Conservation (phyloP, 2,113 vertebrate species). For the Epinephelus fuscoguttatus region DNA sequence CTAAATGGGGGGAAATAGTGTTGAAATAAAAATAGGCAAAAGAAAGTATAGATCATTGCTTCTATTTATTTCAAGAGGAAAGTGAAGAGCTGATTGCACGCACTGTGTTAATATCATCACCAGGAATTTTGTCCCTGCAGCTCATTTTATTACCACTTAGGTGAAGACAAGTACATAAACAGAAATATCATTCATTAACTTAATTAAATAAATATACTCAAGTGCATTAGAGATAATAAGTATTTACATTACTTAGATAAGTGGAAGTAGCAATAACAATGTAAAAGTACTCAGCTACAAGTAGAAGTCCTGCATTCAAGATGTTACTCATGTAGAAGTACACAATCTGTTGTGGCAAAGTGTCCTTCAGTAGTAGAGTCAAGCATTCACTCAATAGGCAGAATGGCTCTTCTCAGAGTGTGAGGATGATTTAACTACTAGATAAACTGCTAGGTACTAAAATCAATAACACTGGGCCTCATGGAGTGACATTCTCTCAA, state of each 20-base stretch:
- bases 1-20: constrained; percentile 46
- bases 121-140: constrained; percentile 31
- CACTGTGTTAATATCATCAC: constrained; percentile 29
- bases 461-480: not conserved
- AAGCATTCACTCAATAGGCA: not conserved
- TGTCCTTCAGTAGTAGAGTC: not conserved
- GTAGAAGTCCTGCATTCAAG: not conserved
- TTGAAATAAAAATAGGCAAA: constrained; percentile 56
- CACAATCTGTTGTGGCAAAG: not conserved
- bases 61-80: constrained; percentile 14
- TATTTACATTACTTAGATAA: not conserved
- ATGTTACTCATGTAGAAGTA: not conserved
- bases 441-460: not conserved
- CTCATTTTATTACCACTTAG: constrained; percentile 41
- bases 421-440: not conserved
- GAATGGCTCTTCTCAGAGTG: not conserved
- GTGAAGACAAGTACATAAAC: constrained; percentile 36
- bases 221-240: no score
- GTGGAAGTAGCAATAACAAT: not conserved
- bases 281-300: not conserved
- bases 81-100: constrained; percentile 26
- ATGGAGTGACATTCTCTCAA: no score
- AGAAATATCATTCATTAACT: constrained; percentile 55
- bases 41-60: constrained; percentile 42
- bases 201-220: constrained; percentile 36